Conservation (phyloP, 1,140 invertebrate genomes). For the Zaprionus gabonicus region DNA sequence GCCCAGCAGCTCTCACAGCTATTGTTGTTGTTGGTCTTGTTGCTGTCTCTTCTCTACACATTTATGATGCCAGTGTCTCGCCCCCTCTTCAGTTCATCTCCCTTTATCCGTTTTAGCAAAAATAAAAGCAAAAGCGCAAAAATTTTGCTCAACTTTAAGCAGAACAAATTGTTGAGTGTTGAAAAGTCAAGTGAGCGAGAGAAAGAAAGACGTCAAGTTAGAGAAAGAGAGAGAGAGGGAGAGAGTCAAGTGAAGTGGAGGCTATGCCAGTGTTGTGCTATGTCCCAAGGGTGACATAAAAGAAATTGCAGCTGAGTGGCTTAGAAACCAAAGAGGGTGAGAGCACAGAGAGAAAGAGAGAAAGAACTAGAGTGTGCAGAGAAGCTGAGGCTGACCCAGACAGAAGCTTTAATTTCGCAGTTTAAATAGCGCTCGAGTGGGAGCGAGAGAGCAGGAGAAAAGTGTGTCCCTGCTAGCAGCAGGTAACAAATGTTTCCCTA, state of each 20-base stretch:
- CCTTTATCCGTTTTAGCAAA: conserved; percentile 18
- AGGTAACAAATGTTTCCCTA: conserved; percentile 78
- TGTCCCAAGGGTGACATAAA: conserved; percentile 63
- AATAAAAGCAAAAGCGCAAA: conserved; percentile 50
- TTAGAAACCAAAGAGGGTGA: not conserved
- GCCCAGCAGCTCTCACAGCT: conserved; percentile 1
- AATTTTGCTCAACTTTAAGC: conserved; percentile 63
- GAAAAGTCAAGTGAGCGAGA: conserved; percentile 61
- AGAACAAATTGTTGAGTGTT: conserved; percentile 62
- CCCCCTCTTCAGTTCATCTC: not conserved
- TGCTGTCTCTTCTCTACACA: conserved; percentile 38
- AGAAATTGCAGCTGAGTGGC: conserved; percentile 65
- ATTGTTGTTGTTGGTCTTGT: conserved; percentile 26
- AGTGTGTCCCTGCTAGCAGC: conserved; percentile 16
- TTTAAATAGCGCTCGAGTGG: conserved; percentile 42
- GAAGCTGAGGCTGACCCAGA: conserved; percentile 21
- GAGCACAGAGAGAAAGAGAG: conserved; percentile 6
- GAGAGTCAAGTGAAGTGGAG: not conserved
- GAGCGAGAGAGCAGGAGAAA: conserved; percentile 1
- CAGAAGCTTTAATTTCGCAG: conserved; percentile 68
- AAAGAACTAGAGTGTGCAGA: not conserved
- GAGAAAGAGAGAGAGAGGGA: not conserved
- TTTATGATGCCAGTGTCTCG: conserved; percentile 69
- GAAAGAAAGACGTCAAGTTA: not conserved
- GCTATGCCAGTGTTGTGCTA: conserved; percentile 30